Conservation (phyloP, 2,797 vertebrate genomes). For the Numenius phaeopus region DNA sequence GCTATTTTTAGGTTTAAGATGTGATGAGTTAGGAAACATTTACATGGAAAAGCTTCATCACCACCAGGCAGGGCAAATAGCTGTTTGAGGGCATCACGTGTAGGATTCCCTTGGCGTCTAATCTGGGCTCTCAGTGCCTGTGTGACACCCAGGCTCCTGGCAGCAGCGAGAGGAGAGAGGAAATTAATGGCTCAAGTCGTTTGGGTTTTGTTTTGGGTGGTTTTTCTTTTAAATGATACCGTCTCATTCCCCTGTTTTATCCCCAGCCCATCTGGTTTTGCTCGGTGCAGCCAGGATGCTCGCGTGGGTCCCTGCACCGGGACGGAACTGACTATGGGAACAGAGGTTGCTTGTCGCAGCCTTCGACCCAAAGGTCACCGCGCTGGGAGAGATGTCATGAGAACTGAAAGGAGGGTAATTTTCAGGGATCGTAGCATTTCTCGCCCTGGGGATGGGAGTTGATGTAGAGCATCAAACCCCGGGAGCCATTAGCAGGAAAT, state of each 20-base stretch:
- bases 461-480: neutral
- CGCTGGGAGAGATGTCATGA: constrained; percentile 31
- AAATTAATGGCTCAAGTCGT: neutral
- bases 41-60: neutral
- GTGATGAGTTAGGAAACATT: neutral
- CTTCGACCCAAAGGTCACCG: constrained; percentile 12
- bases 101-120: neutral
- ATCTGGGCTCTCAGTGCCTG: neutral
- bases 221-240: neutral
- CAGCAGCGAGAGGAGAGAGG: neutral
- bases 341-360: neutral
- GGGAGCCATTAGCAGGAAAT: constrained; percentile 13
- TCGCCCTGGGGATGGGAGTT: neutral
- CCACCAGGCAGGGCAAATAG: neutral
- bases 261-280: neutral
- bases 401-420: constrained; percentile 18
- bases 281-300: neutral
- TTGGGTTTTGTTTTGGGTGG: neutral
- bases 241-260: neutral
- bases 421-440: neutral
- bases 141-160: neutral
- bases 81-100: fast-evolving
- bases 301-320: neutral
- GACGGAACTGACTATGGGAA: neutral
- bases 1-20: neutral